Evolutionary conservation across 92 coral and sea anemone species (phyloP), one percentile per base, ranked within the genome.

Genomic region (Phenganax subtilis): DNA sequence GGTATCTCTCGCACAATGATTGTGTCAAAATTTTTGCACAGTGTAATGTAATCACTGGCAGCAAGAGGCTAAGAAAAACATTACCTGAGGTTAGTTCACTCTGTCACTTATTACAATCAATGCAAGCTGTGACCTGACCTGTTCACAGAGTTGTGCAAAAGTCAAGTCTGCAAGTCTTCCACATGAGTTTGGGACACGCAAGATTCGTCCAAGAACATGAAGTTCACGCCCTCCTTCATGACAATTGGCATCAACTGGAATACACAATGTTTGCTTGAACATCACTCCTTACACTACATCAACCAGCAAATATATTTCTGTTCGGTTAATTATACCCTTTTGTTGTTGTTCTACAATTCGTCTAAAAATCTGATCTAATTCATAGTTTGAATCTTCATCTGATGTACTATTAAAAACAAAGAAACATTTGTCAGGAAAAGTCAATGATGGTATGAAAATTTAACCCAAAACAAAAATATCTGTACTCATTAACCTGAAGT

Each of bases 151-250:
- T 71, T 96, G 89, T 57, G 89, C 90, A 76, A 96, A 96, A 0
- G 96, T 92, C 76, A 96, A 96, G 77, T 92, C 99, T 3, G 99
- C 97, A 12, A 90, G 75, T 84, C 90, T 70, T 57, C 96, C 99
- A 75, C 97, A 96, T 15, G 93, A 85, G 66, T 77, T 86, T 0
- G 97, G 96, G 2, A 97, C 99, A 67, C 84, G 84, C 59, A 96
- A 81, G 57, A 81, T 88, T 27, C 99, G 89, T 3, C 94, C 93
- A 51, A 89, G 89, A 28, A 96, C 89, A 37, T 81, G 86, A 27
- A 96, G 92, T 11, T 86, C 88, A 58, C 72, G 87, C 16, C 96
- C 85, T 74, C 89, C 91, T 59, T 89, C 87, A 57, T 86, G 87
- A 29, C 90, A 77, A 17, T 75, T 63, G 14, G 88, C 86, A 55